Evolutionary conservation across 1,140 invertebrate species (phyloP).

Genomic region (Dryas iulia): DNA sequence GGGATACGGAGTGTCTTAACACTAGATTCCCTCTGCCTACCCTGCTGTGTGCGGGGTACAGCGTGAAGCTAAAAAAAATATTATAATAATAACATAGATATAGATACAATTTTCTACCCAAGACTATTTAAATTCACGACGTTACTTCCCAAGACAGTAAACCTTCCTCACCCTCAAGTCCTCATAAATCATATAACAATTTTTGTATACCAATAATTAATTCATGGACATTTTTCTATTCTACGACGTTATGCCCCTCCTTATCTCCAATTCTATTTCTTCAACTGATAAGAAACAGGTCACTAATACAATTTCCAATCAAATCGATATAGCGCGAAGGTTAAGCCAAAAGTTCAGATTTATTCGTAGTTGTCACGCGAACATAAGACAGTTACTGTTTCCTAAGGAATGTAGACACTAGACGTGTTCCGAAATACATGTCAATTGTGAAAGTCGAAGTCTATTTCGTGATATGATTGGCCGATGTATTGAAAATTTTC

Average conservation of each 20-base stretch:
- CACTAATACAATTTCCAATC: conserved; percentile 6
- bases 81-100: too few relatives aligned
- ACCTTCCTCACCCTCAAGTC: too few relatives aligned
- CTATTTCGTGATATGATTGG: neutral
- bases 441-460: neutral
- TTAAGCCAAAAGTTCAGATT: conserved; percentile 5
- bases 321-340: conserved; percentile 18
- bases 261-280: neutral
- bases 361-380: conserved; percentile 11
- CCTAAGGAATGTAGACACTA: neutral
- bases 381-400: conserved; percentile 5
- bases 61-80: too few relatives aligned
- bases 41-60: too few relatives aligned
- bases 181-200: too few relatives aligned
- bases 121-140: too few relatives aligned
- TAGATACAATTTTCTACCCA: too few relatives aligned
- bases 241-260: neutral
- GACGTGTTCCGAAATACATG: neutral
- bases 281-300: neutral
- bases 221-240: neutral
- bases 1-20: too few relatives aligned
- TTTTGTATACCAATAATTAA: neutral
- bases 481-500: neutral
- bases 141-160: too few relatives aligned
- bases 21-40: too few relatives aligned